These are phyloP conservation scores for Sitophilus oryzae DNA, from an alignment of 1,140 invertebrate genomes.

Conservation along the genomic window DNA sequence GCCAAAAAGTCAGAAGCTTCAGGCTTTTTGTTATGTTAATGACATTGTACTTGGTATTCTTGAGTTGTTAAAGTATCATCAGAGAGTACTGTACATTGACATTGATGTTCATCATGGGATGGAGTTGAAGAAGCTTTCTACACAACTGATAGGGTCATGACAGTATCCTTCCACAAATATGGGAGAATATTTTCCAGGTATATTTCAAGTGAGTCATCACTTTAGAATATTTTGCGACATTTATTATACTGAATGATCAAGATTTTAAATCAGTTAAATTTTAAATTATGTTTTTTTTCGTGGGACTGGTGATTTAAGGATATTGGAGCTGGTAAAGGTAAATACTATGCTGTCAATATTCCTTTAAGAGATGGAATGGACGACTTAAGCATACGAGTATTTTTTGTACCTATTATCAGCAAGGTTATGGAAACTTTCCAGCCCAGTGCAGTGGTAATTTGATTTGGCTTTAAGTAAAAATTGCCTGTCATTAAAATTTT, in stretches of 20 bases:
- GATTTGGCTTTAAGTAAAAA: background rate
- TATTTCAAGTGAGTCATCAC: no score
- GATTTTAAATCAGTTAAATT: background rate
- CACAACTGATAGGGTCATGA: slow-evolving; percentile 89
- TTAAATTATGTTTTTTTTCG: slow-evolving; percentile 3
- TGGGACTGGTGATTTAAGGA: slow-evolving; percentile 85
- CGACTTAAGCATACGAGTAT: slow-evolving; percentile 94
- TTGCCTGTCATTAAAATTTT: background rate
- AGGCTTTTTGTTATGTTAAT: slow-evolving; percentile 96
- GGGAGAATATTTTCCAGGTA: slow-evolving; percentile 82
- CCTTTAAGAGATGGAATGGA: slow-evolving; percentile 97
- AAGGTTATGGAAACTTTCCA: slow-evolving; percentile 99
- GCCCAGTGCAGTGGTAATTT: slow-evolving; percentile 75
- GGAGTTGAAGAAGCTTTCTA: slow-evolving; percentile 92
- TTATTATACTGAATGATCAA: background rate
- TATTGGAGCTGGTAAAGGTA: slow-evolving; percentile 98
- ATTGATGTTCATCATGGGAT: slow-evolving; percentile 93
- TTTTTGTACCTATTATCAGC: slow-evolving; percentile 95
- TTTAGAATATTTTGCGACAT: no score
- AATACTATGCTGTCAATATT: slow-evolving; percentile 99
- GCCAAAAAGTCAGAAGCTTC: slow-evolving; percentile 97
- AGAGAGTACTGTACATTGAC: slow-evolving; percentile 87
- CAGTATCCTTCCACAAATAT: slow-evolving; percentile 90
- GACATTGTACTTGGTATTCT: slow-evolving; percentile 94
- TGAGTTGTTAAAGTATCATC: slow-evolving; percentile 84